Percentiles rank a stretch among this genome's conserved stretches.
Conservation (phyloP, 1,140 invertebrate genomes). For the Cotesia vestalis region DNA sequence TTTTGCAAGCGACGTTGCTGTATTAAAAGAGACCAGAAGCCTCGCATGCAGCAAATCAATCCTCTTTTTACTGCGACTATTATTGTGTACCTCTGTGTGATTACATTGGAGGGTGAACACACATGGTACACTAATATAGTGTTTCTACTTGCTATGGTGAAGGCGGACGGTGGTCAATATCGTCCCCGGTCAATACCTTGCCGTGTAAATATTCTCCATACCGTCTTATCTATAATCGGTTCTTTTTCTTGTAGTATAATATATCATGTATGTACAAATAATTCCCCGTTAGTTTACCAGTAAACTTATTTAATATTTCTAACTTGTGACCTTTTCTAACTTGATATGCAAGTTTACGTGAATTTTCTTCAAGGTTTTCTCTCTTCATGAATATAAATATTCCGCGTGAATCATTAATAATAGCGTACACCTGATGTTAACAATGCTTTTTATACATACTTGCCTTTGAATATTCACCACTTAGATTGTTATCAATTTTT, state of each 20-base stretch:
- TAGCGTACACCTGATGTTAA: neutral
- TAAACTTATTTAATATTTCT: constrained; percentile 38
- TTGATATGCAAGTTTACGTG: neutral
- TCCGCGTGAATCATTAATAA: constrained; percentile 28
- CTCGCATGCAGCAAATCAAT: too few species aligned
- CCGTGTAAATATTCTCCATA: constrained; percentile 50
- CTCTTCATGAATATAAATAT: constrained; percentile 39
- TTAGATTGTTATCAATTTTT: neutral
- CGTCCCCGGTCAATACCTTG: constrained; percentile 61
- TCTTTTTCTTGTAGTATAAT: neutral
- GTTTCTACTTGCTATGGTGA: constrained; percentile 1
- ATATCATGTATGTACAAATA: constrained; percentile 31
- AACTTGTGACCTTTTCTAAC: constrained; percentile 45
- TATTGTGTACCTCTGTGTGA: neutral
- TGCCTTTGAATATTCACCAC: neutral
- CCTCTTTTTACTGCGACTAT: neutral
- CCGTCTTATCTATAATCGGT: constrained; percentile 38
- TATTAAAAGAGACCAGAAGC: neutral
- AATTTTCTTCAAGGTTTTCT: constrained; percentile 49
- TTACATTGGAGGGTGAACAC: neutral
- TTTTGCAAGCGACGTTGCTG: neutral
- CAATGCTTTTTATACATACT: neutral
- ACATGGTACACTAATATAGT: neutral
- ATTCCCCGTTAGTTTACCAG: constrained; percentile 20
- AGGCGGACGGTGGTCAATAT: constrained; percentile 59